A percentile compares a stretch with the other conserved stretches of the same genome.
These are phyloP conservation scores for Falco cherrug DNA, from an alignment of 2,797 vertebrate genomes.

Conservation along the genomic window DNA sequence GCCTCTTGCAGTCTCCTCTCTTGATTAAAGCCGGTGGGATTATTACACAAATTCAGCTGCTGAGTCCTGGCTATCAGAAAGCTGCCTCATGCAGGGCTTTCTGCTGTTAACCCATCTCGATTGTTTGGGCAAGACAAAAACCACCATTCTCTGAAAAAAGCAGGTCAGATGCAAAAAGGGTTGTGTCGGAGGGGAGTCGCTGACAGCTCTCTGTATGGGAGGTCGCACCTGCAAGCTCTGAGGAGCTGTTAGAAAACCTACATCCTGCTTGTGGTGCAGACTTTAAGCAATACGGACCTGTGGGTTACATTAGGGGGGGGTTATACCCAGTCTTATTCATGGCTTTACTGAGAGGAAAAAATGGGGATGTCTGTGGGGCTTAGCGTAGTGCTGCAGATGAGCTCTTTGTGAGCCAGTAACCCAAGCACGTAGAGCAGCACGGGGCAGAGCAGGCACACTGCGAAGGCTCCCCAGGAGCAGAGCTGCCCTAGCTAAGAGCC, in stretches of 20 bases:
- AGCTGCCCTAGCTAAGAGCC: background rate
- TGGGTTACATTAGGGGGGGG: background rate
- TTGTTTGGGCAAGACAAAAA: background rate
- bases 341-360: background rate
- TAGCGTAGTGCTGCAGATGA: background rate
- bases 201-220: background rate
- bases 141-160: background rate
- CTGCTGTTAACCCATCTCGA: background rate
- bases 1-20: slow-evolving; percentile 44
- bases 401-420: background rate
- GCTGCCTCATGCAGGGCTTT: background rate
- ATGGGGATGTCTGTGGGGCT: background rate
- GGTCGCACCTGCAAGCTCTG: background rate
- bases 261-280: background rate
- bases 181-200: background rate
- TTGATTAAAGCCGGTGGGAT: slow-evolving; percentile 55
- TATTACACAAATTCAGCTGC: slow-evolving; percentile 35
- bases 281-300: background rate
- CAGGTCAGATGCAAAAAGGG: background rate
- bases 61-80: background rate
- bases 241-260: background rate
- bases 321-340: background rate
- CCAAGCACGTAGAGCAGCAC: fast-evolving
- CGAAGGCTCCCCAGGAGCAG: background rate
- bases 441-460: background rate